Evolutionary conservation across 2,888 invertebrate genomes (phyloP), one percentile per base, ranked within the genome.

Genomic region (Crematogaster levior): DNA sequence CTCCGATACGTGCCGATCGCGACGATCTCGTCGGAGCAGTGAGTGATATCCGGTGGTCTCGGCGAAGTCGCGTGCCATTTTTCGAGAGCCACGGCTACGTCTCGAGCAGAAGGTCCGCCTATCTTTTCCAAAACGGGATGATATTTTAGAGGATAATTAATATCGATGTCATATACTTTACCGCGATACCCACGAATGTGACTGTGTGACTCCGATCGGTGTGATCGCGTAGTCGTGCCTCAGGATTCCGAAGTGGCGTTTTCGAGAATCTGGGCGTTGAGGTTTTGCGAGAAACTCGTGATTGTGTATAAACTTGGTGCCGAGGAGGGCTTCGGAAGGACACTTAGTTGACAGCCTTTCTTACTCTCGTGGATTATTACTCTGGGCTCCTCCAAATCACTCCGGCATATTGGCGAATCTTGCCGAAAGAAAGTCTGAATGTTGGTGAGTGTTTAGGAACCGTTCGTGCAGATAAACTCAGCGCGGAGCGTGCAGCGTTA

Each of bases 391-490:
- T n/a, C 51, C 51, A 12, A n/a, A 66, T 40, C 24, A 18, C 5
- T 27, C 12, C 24, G 7, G 7, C 21, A 7, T n/a, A 21, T 53
- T 27, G 65, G 56, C 37, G 46, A 65, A 2, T 65, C 24, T 66
- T 12, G 58, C 34, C 70, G 65, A 56, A 48, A 83, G n/a, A 60
- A 24, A 65, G 65, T 70, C 63, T 63, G 86, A 82, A 85, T 79
- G 81, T 82, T 81, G 65, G 81, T 73, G 81, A 81, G 56, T 72
- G 82, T 82, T 65, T 68, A 73, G 48, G 84, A 63, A 48, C 53
- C 77, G 70, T 34, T 75, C 82, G 81, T 79, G 66, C 88, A 88
- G 88, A 89, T 88, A 88, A 88, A 87, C 30, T 48, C 80, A 56
- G n/a, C n/a, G n/a, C 61, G 34, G 70, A 77, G 74, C 72, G 82